Conservation (phyloP, 2,797 vertebrate species). For the Liasis olivaceus region DNA sequence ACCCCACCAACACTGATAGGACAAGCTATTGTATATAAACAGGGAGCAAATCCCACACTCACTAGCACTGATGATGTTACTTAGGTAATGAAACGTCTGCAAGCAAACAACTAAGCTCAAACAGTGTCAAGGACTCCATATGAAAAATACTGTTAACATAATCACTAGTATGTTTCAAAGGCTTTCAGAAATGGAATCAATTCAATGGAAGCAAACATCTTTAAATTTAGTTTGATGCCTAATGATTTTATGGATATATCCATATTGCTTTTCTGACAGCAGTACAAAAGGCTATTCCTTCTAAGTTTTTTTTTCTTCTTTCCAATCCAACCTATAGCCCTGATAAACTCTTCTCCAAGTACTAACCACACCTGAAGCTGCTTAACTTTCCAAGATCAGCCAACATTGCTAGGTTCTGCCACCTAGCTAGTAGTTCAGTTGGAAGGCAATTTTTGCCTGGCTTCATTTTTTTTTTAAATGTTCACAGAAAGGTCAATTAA, state of each 20-base stretch:
- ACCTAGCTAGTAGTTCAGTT: not conserved
- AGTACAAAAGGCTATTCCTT: not conserved
- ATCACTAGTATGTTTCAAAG: not conserved
- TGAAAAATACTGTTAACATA: not conserved
- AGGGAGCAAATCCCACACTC: no score
- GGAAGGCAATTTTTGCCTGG: not conserved
- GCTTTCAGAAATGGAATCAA: not conserved
- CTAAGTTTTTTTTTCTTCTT: not conserved
- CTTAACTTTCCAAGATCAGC: not conserved
- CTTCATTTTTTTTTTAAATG: not conserved
- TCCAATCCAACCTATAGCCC: not conserved
- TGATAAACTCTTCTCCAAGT: not conserved
- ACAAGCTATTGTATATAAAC: no score
- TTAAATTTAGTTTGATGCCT: not conserved
- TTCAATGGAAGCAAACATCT: not conserved
- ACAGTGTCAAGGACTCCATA: no score
- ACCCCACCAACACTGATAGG: no score
- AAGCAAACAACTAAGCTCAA: no score
- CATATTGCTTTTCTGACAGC: not conserved
- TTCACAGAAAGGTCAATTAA: not conserved
- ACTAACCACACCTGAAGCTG: not conserved
- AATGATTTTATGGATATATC: not conserved
- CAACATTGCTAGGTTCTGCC: not conserved
- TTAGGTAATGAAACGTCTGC: no score
- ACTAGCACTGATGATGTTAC: no score